phyloP scores from a whole-genome alignment of 2,888 invertebrate genomes.

The Drosophila greeni region DNA sequence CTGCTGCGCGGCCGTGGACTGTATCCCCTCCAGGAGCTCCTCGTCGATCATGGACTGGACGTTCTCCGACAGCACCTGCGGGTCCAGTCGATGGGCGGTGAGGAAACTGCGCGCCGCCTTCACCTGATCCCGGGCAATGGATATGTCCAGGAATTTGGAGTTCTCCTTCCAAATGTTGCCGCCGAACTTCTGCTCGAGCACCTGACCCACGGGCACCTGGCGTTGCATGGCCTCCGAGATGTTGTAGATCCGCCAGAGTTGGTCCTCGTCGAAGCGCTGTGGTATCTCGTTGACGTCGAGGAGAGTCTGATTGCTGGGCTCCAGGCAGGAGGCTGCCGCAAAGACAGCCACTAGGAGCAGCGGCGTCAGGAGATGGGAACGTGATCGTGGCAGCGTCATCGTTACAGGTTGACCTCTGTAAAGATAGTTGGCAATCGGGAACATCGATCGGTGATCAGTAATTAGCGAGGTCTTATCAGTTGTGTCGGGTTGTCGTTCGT shows the following conservation, averaged over 20 bases:
- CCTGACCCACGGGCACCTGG: constrained; percentile 61
- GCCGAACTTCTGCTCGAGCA: constrained; percentile 74
- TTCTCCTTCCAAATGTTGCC: constrained; percentile 78
- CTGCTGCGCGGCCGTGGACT: constrained; percentile 79
- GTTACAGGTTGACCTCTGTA: constrained; percentile 13
- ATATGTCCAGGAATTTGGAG: constrained; percentile 82
- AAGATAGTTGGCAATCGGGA: constrained; percentile 9
- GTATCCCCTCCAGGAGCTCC: constrained; percentile 81
- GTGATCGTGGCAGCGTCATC: constrained; percentile 5
- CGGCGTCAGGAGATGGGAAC: constrained; percentile 2
- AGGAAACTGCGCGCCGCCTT: constrained; percentile 83
- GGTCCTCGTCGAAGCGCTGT: constrained; percentile 73
- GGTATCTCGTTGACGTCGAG: constrained; percentile 67
- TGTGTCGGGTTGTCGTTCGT: not conserved
- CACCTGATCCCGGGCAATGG: constrained; percentile 83
- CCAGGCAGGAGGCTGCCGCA: not conserved
- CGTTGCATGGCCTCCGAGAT: constrained; percentile 65
- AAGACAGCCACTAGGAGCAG: constrained; percentile 7
- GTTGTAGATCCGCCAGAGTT: constrained; percentile 77
- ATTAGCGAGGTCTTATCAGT: constrained; percentile 13
- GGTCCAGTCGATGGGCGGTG: constrained; percentile 82
- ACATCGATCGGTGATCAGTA: constrained; percentile 1
- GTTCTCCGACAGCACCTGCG: constrained; percentile 85
- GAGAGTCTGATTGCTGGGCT: constrained; percentile 19
- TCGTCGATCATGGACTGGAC: constrained; percentile 87